These are phyloP conservation scores for Chironomus riparius DNA, from an alignment of 2,888 invertebrate species.

Conservation along the genomic window DNA sequence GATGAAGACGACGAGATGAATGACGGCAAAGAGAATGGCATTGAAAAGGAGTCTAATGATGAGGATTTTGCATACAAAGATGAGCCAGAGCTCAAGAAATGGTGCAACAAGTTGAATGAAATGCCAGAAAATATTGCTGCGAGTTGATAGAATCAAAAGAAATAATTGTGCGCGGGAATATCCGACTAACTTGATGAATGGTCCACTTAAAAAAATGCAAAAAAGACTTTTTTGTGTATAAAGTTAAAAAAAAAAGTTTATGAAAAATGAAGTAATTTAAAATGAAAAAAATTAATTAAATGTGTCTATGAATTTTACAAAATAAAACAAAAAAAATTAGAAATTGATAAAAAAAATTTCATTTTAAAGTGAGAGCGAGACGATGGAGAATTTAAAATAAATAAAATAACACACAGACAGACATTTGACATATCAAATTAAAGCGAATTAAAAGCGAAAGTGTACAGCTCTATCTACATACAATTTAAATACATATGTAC, in stretches of 20 bases:
- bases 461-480: slow-evolving; percentile 14
- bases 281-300: neutral
- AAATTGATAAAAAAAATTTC: neutral
- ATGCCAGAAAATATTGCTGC: slow-evolving; percentile 28
- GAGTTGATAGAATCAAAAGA: slow-evolving; percentile 22
- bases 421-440: slow-evolving; percentile 26
- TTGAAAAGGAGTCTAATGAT: neutral
- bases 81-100: slow-evolving; percentile 17
- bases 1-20: slow-evolving; percentile 6
- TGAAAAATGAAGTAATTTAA: neutral
- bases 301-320: neutral
- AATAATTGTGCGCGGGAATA: neutral
- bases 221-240: neutral
- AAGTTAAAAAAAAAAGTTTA: neutral
- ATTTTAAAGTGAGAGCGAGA: too few species aligned
- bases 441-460: slow-evolving; percentile 13
- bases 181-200: too few species aligned
- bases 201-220: neutral
- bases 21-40: neutral
- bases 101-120: slow-evolving; percentile 26
- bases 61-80: neutral
- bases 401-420: neutral
- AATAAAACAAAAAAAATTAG: neutral
- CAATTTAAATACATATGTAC: neutral
- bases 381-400: neutral